Evolutionary conservation across 2,113 vertebrate species (phyloP).

Genomic region (Lutjanus erythropterus): DNA sequence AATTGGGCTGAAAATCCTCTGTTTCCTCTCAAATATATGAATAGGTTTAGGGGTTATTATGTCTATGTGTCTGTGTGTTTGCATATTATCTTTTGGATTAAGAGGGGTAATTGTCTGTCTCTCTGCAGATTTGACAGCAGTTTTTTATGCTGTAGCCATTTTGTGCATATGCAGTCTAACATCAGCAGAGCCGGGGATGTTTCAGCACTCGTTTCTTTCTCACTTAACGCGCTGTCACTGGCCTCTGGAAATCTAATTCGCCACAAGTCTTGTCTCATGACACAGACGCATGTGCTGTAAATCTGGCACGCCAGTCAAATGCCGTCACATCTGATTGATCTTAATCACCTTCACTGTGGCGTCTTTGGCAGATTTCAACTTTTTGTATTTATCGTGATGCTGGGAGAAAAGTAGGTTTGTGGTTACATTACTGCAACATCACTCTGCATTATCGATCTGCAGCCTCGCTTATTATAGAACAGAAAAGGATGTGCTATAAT

Average conservation of each 20-base stretch:
- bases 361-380: constrained; percentile 30
- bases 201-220: constrained; percentile 20
- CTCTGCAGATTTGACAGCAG: constrained; percentile 29
- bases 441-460: constrained; percentile 60
- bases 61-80: constrained; percentile 41
- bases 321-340: constrained; percentile 47
- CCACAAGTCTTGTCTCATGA: constrained; percentile 23
- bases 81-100: constrained; percentile 49
- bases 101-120: constrained; percentile 46
- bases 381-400: constrained; percentile 26
- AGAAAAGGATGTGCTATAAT: constrained; percentile 38
- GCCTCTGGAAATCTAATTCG: constrained; percentile 49
- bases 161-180: constrained; percentile 12
- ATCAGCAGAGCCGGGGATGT: constrained; percentile 6
- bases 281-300: constrained; percentile 42
- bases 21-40: constrained; percentile 43
- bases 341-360: constrained; percentile 25
- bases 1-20: constrained; percentile 36
- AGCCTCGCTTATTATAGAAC: constrained; percentile 51
- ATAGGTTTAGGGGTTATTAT: constrained; percentile 40
- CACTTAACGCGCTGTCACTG: constrained; percentile 29
- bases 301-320: constrained; percentile 25
- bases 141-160: constrained; percentile 41
- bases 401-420: constrained; percentile 34
- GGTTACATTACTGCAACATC: constrained; percentile 51